Conservation (phyloP, 2,888 invertebrate species). For the Cataglyphis cursor region DNA sequence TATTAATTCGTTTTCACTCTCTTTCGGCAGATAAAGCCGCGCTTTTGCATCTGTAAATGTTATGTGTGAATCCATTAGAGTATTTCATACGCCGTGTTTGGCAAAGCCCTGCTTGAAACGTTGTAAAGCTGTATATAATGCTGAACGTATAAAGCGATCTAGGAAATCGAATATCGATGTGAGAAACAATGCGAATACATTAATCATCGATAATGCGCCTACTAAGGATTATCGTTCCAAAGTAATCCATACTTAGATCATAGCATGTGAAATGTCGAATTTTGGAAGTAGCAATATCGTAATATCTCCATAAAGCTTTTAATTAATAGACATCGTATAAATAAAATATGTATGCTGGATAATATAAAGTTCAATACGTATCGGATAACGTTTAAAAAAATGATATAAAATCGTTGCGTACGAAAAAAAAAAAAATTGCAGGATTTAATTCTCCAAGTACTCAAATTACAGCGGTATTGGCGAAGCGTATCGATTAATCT, state of each 20-base stretch:
- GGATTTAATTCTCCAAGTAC: not conserved
- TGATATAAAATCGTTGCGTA: not conserved
- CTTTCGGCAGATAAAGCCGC: conserved; percentile 54
- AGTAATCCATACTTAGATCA: conserved; percentile 18
- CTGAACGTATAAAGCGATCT: conserved; percentile 49
- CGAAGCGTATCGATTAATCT: conserved; percentile 10
- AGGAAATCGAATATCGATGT: conserved; percentile 64
- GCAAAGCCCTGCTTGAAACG: conserved; percentile 53
- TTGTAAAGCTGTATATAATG: conserved; percentile 34
- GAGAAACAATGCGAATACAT: conserved; percentile 59
- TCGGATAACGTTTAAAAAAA: not conserved
- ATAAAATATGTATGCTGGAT: not conserved
- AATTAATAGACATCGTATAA: not conserved
- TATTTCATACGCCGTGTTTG: conserved; percentile 64
- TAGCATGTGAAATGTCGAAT: not conserved
- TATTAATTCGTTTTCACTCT: conserved; percentile 46
- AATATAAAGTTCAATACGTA: not conserved
- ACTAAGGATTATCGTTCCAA: conserved; percentile 18
- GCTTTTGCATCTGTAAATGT: conserved; percentile 31
- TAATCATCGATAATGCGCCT: conserved; percentile 46
- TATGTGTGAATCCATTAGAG: conserved; percentile 62
- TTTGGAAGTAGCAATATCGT: not conserved
- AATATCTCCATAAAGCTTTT: not conserved
- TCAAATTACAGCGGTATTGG: conserved; percentile 9
- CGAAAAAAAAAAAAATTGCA: not conserved